Percentiles rank a stretch among this genome's conserved stretches.
These are phyloP conservation scores for Clarias pachynema DNA, from an alignment of 2,797 vertebrate species.

Conservation along the genomic window DNA sequence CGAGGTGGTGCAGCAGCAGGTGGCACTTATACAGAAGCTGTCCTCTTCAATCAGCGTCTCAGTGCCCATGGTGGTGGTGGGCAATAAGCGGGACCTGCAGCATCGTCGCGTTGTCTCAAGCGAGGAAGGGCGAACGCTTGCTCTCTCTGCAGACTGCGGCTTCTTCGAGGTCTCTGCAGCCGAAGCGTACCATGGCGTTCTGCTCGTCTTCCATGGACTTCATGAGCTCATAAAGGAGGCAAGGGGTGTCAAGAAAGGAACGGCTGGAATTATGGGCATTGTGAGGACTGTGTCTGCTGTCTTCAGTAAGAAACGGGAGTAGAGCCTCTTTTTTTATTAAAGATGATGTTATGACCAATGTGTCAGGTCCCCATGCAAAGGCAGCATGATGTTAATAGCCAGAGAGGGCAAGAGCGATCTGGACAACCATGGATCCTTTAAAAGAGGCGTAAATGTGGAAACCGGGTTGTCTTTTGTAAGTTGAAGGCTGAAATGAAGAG, in stretches of 20 bases:
- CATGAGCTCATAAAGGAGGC: slow-evolving; percentile 71
- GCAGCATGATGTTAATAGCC: slow-evolving; percentile 27
- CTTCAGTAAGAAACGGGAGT: slow-evolving; percentile 75
- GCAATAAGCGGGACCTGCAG: slow-evolving; percentile 80
- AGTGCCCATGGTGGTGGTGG: slow-evolving; percentile 74
- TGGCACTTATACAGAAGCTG: slow-evolving; percentile 67
- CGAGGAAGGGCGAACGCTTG: slow-evolving; percentile 77
- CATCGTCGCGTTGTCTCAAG: slow-evolving; percentile 75
- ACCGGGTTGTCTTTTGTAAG: slow-evolving; percentile 28
- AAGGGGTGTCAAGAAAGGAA: slow-evolving; percentile 63
- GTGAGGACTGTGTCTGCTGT: slow-evolving; percentile 79
- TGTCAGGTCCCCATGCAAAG: slow-evolving; percentile 21
- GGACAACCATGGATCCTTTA: not conserved
- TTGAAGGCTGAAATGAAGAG: slow-evolving; percentile 22
- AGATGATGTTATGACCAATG: slow-evolving; percentile 8
- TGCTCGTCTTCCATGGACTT: slow-evolving; percentile 77
- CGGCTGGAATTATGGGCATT: slow-evolving; percentile 71
- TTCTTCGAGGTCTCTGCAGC: slow-evolving; percentile 82
- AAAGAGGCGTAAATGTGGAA: not conserved
- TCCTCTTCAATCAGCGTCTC: slow-evolving; percentile 24
- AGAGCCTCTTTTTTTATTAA: slow-evolving; percentile 9
- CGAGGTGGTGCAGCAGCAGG: slow-evolving; percentile 68
- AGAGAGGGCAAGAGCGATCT: slow-evolving; percentile 10
- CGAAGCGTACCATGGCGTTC: slow-evolving; percentile 79
- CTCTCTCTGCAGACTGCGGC: slow-evolving; percentile 72